Base-by-base conservation (phyloP, 2,888 invertebrate species). In the Erynnis tages region DNA sequence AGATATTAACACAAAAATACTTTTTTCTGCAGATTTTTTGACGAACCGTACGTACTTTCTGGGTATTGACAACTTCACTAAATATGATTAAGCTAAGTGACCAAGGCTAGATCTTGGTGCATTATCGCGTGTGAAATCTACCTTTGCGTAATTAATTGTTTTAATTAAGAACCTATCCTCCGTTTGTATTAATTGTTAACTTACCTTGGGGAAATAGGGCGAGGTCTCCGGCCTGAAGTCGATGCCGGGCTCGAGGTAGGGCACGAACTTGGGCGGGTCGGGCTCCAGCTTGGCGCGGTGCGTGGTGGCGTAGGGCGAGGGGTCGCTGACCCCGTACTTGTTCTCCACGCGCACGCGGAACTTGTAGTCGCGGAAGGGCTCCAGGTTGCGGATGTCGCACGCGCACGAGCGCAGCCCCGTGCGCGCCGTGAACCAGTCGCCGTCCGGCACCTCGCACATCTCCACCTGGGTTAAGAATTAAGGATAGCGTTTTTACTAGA, bases 341-440 rank as follows among this genome's bases (percentile, higher is more conserved):
- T 99, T 99, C 78, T 98, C 98, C 1, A 99, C 99, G 27, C 98
- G 92, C 29, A 99, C 93, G 55, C 99, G 92, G 91, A 98, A 98
- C 79, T 95, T 95, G 87, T 99, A 99, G 83, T 98, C 98, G 58
- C 95, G 92, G 90, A 96, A 96, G 1, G 98, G 97, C 71, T 96
- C 95, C 58, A 99, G 87, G 79, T 97, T 96, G 58, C 95, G 91
- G 54, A 98, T 94, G 73, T 97, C 97, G 80, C 96, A 97, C 25
- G 93, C 94, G 76, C 97, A 97, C 59, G 96, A 96, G 56, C 97
- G 93, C 8, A 98, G 93, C 2, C 96, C 96, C 0, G 94, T 93
- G 60, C 95, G 92, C 0, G 96, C 94, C 0, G 96, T 95, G 74
- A 95, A 95, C 98, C 98, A 99, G 66, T 98, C 96, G 23, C 96